Evolutionary conservation across 2,888 invertebrate species (phyloP), one percentile per base, ranked within the genome.

Genomic region (Cataglyphis altisquamis): DNA sequence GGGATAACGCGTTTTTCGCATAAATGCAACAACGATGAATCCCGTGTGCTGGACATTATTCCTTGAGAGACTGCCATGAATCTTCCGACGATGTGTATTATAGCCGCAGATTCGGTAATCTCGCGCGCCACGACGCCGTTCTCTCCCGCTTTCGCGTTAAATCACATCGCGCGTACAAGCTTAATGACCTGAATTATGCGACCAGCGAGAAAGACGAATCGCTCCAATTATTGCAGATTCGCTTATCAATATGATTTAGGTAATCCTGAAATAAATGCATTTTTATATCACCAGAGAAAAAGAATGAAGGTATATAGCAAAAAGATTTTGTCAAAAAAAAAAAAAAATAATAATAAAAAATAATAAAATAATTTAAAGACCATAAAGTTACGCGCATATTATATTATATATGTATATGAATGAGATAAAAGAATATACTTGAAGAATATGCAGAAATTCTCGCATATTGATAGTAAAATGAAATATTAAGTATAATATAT

Each of bases 1-100:
- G 48, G 55, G 84, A 87, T 82, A 89, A 84, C 70, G 73, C 70
- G 74, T 63, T 84, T 68, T 66, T 73, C 57, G 48, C 64, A 74
- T 81, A 74, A 84, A 85, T 67, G 73, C 73, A 81, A 70, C 64
- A 25, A 60, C 68, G 60, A 57, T 64, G 78, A 72, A 70, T 82
- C 82, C 48, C 80, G 73, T 29, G 18, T 62, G 6, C 52, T 52
- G 75, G 66, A 36, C 77, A 72, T 84, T 86, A 77, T 68, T 84
- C 73, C 82, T 48, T 70, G 32, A n/a, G 57, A 77, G 12, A 15
- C 41, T 70, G 32, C 39, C 70, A 57, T 70, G 70, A 63, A 64
- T 84, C 82, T 82, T 45, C n/a, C 70, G 48, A 57, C 57, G 57
- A 64, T 72, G 64, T 41, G 32, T 15, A 41, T 80, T 60, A 60